These are phyloP conservation scores for Apantesis nais DNA, from an alignment of 2,888 invertebrate genomes.

Conservation along the genomic window DNA sequence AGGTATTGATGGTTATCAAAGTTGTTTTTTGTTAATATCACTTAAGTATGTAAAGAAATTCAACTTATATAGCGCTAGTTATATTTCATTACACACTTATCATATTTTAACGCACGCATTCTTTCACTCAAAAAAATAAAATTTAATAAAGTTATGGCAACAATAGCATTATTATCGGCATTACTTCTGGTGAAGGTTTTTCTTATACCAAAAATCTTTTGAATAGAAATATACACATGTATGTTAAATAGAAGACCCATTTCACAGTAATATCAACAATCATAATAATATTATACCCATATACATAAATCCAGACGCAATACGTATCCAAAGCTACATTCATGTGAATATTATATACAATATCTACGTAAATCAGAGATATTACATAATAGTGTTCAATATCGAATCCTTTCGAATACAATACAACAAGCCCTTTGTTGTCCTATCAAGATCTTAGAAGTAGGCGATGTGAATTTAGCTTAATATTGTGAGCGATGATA, in stretches of 20 bases:
- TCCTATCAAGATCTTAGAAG: slow-evolving; percentile 59
- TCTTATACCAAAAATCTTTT: not conserved
- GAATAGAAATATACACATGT: not conserved
- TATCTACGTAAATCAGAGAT: not conserved
- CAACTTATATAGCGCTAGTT: not conserved
- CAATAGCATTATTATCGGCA: not conserved
- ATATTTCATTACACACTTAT: not conserved
- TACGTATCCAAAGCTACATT: not conserved
- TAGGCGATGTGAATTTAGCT: slow-evolving; percentile 54
- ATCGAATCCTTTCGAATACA: slow-evolving; percentile 49
- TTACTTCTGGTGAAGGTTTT: not conserved
- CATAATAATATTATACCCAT: not conserved
- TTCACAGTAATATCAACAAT: not conserved
- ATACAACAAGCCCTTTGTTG: slow-evolving; percentile 55
- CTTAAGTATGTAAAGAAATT: too few relatives aligned
- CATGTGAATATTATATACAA: not conserved
- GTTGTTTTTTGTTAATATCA: too few relatives aligned
- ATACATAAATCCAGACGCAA: not conserved
- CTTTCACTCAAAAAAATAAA: not conserved
- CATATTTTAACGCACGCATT: not conserved
- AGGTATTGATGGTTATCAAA: too few relatives aligned
- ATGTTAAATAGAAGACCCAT: not conserved
- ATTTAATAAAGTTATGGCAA: not conserved
- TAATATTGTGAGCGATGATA: slow-evolving; percentile 50
- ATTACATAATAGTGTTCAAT: slow-evolving; percentile 35